Evolutionary conservation across 2,888 invertebrate genomes (phyloP).

Genomic region (Nudaria mundana): DNA sequence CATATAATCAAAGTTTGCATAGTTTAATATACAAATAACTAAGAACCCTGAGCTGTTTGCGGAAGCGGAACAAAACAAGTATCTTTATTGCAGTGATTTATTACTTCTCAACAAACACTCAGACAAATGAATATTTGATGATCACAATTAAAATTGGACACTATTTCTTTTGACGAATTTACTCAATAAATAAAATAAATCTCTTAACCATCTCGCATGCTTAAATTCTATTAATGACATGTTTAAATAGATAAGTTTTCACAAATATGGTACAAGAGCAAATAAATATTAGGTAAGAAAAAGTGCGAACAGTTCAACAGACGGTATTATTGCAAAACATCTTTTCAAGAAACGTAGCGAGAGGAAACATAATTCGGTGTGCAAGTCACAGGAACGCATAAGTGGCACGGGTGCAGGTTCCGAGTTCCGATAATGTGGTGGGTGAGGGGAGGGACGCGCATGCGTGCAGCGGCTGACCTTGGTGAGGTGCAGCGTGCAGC

Average conservation of each 20-base stretch:
- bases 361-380: constrained; percentile 45
- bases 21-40: too few relatives aligned
- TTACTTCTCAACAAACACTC: constrained; percentile 10
- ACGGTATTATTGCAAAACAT: not conserved
- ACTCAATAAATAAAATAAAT: too few relatives aligned
- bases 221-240: not conserved
- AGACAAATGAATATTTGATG: not conserved
- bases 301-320: not conserved
- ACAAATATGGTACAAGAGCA: too few relatives aligned
- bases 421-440: constrained; percentile 37
- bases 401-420: constrained; percentile 52
- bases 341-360: constrained; percentile 10
- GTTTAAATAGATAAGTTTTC: too few relatives aligned
- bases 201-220: not conserved
- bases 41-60: constrained; percentile 38
- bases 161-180: too few relatives aligned
- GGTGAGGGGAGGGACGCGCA: constrained; percentile 54
- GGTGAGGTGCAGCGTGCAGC: constrained; percentile 77
- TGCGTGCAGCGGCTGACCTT: constrained; percentile 77
- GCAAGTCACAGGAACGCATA: constrained; percentile 60
- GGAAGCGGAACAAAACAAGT: constrained; percentile 35
- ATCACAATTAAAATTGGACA: not conserved
- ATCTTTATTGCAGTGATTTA: constrained; percentile 19
- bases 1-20: too few relatives aligned
- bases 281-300: too few relatives aligned